phyloP scores from a whole-genome alignment of 2,797 vertebrate genomes.

The Parambassis ranga region DNA sequence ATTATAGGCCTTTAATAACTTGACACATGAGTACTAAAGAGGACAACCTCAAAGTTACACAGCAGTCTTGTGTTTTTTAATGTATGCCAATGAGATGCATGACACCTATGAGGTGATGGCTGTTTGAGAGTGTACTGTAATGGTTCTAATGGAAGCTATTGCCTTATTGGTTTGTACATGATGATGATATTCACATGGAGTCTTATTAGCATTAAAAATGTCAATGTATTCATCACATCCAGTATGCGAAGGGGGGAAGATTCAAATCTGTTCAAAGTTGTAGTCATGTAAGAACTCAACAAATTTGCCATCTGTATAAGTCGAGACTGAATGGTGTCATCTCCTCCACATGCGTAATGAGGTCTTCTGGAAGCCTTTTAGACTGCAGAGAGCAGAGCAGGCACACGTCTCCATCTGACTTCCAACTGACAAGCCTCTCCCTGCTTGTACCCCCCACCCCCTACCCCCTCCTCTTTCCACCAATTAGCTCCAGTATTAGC shows the following conservation, averaged over 20 bases:
- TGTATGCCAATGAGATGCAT: too few species aligned
- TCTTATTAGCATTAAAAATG: conserved; percentile 43
- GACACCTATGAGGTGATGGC: too few species aligned
- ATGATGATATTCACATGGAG: neutral
- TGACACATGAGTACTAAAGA: too few species aligned
- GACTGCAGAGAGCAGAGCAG: conserved; percentile 30
- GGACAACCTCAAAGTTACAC: too few species aligned
- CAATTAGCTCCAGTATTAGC: conserved; percentile 74
- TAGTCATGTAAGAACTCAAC: conserved; percentile 26
- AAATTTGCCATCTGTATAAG: conserved; percentile 52
- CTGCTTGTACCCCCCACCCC: neutral
- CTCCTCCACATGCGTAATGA: conserved; percentile 41
- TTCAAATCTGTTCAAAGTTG: conserved; percentile 16
- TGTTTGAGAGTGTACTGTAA: too few species aligned
- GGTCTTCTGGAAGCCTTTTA: conserved; percentile 49
- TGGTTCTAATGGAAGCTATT: conserved; percentile 1
- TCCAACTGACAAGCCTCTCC: conserved; percentile 56
- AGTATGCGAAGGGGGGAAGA: neutral
- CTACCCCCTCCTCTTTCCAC: conserved; percentile 1
- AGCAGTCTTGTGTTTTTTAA: too few species aligned
- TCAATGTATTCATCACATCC: conserved; percentile 28
- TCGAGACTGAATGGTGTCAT: conserved; percentile 15
- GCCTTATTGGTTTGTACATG: conserved; percentile 10
- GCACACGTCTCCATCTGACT: conserved; percentile 44
- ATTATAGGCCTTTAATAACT: too few species aligned